Conservation (phyloP, 2,888 invertebrate genomes). For the Clitarchus hookeri region DNA sequence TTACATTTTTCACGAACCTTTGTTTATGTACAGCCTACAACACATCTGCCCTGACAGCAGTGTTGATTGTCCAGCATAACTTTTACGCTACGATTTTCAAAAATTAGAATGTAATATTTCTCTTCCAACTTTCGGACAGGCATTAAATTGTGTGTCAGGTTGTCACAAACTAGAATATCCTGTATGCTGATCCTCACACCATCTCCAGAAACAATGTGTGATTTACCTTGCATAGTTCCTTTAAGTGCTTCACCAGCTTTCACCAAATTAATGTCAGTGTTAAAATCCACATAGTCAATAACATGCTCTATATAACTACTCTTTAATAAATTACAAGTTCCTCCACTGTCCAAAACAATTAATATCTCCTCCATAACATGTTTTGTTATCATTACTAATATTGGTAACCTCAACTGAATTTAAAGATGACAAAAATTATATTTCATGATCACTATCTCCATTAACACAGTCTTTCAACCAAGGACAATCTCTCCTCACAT, state of each 20-base stretch:
- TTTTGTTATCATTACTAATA: not conserved
- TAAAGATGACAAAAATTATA: not conserved
- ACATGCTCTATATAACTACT: not conserved
- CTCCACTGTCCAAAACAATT: constrained; percentile 22
- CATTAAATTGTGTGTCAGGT: not conserved
- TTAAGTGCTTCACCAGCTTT: not conserved
- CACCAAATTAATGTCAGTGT: not conserved
- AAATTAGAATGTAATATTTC: not conserved
- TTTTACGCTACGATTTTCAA: not conserved
- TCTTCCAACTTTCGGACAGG: not conserved
- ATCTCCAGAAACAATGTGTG: not conserved
- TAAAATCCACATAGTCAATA: not conserved
- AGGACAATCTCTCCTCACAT: not conserved
- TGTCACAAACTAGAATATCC: not conserved
- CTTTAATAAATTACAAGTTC: not conserved
- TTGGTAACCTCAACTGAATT: not conserved
- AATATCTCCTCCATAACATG: not conserved
- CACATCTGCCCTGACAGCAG: not conserved
- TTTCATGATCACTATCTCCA: not conserved
- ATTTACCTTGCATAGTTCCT: not conserved
- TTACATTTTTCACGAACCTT: too few species aligned
- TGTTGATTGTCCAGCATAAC: not conserved
- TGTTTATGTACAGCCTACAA: too few species aligned
- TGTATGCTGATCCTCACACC: not conserved
- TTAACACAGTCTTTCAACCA: not conserved